These are phyloP conservation scores for Diprion similis DNA, from an alignment of 1,140 invertebrate species.

Conservation along the genomic window DNA sequence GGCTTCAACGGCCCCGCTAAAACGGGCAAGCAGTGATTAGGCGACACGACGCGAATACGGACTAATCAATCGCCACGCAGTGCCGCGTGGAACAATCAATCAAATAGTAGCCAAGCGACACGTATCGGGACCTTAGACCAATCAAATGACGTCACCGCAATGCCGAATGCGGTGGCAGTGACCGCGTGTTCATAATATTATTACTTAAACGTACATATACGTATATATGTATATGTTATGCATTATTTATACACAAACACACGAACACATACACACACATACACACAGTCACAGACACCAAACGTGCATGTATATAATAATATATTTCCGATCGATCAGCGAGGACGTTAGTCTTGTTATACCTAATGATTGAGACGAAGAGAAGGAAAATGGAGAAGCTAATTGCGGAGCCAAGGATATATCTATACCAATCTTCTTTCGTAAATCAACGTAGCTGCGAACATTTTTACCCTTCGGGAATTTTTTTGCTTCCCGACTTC, in stretches of 20 bases:
- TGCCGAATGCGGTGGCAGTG: slow-evolving; percentile 40
- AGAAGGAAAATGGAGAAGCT: no score
- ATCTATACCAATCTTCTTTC: no score
- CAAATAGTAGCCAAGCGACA: slow-evolving; percentile 15
- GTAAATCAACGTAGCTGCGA: no score
- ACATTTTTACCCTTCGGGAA: no score
- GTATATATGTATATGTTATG: background rate
- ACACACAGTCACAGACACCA: background rate
- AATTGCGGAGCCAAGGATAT: no score
- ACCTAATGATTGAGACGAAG: no score
- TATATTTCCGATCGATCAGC: no score
- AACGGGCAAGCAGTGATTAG: slow-evolving; percentile 47
- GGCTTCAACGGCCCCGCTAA: slow-evolving; percentile 55
- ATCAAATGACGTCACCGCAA: slow-evolving; percentile 32
- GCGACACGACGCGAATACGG: background rate
- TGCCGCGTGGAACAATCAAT: background rate
- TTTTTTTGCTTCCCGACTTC: no score
- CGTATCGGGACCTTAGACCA: slow-evolving; percentile 38
- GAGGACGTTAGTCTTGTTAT: no score
- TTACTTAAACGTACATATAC: slow-evolving; percentile 26
- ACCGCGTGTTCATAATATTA: slow-evolving; percentile 56
- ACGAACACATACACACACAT: background rate
- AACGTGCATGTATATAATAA: no score
- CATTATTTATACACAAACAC: slow-evolving; percentile 6
- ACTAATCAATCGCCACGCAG: background rate